Conservation (phyloP, 2,797 vertebrate species). For the Jordanella pulchra region DNA sequence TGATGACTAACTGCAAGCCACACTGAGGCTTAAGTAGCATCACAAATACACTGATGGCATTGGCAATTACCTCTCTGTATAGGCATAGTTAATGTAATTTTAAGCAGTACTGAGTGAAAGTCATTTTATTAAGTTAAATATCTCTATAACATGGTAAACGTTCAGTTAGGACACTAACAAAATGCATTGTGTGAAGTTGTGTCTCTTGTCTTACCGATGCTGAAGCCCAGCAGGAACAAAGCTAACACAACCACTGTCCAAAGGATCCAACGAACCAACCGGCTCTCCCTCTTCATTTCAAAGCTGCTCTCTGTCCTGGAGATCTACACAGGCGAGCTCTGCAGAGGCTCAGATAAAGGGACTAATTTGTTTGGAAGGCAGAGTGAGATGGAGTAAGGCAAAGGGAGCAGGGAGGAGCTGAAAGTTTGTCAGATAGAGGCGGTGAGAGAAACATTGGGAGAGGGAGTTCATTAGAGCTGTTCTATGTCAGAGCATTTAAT, state of each 20-base stretch:
- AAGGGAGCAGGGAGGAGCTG: slow-evolving; percentile 4
- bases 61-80: background rate
- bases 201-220: slow-evolving; percentile 71
- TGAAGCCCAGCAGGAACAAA: slow-evolving; percentile 77
- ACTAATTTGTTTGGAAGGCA: slow-evolving; percentile 50
- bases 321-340: slow-evolving; percentile 6
- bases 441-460: slow-evolving; percentile 22
- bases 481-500: slow-evolving; percentile 21
- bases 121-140: background rate
- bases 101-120: background rate
- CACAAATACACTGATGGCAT: background rate
- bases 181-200: background rate
- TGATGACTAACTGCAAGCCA: slow-evolving; percentile 33
- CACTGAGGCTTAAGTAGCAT: background rate
- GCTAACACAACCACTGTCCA: slow-evolving; percentile 50
- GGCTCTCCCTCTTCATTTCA: slow-evolving; percentile 65
- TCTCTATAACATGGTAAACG: background rate
- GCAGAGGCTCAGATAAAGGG: slow-evolving; percentile 44
- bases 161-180: background rate
- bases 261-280: slow-evolving; percentile 52
- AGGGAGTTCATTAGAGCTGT: slow-evolving; percentile 29
- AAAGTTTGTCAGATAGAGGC: slow-evolving; percentile 12
- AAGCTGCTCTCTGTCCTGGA: slow-evolving; percentile 14
- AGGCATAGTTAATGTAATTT: background rate
- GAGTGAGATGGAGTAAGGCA: slow-evolving; percentile 24